phyloP scores from a whole-genome alignment of 2,113 vertebrate genomes.

The Hemichromis elongatus region DNA sequence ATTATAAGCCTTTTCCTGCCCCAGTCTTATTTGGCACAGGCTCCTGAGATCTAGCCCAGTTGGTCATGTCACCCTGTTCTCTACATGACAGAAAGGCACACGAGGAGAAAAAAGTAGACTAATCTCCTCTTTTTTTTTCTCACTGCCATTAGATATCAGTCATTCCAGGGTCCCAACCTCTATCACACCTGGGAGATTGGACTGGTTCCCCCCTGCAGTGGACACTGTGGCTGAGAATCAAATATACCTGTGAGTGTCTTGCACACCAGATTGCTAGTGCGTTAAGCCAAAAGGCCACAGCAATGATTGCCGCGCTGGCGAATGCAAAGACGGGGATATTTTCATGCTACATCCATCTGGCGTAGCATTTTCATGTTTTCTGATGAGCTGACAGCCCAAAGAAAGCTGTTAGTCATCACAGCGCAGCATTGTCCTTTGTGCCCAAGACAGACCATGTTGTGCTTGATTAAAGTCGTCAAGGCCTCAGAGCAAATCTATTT shows the following conservation, averaged over 20 bases:
- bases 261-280: constrained; percentile 28
- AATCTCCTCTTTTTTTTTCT: constrained; percentile 24
- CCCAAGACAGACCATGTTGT: background rate
- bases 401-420: constrained; percentile 42
- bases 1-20: background rate
- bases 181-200: constrained; percentile 45
- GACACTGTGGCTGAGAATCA: constrained; percentile 8
- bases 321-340: constrained; percentile 32
- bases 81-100: background rate
- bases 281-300: background rate
- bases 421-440: background rate
- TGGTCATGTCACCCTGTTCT: constrained; percentile 20
- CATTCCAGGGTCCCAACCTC: constrained; percentile 46
- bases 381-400: constrained; percentile 46
- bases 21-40: constrained; percentile 3
- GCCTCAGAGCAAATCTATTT: constrained; percentile 16
- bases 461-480: constrained; percentile 30
- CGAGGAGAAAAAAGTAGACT: constrained; percentile 6
- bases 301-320: background rate
- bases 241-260: constrained; percentile 23
- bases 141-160: background rate
- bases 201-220: constrained; percentile 15
- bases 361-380: constrained; percentile 54
- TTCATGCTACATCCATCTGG: constrained; percentile 43
- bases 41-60: background rate